Evolutionary conservation across 2,797 vertebrate species (phyloP), one percentile per base, ranked within the genome.

Genomic region (Chelon labrosus): DNA sequence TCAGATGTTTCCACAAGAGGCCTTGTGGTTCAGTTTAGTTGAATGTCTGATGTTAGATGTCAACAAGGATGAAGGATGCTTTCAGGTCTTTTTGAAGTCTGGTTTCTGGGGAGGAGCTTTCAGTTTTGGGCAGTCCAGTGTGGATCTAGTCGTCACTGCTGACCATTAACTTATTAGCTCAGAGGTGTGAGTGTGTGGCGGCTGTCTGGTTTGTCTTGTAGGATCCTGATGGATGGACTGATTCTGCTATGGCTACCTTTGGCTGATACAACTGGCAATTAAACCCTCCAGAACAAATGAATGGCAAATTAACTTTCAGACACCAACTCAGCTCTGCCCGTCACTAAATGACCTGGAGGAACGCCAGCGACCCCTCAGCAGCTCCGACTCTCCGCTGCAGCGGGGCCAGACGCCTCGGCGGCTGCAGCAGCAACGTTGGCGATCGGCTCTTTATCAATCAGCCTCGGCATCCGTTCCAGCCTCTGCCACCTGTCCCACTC

Each of bases 391-490:
- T 50, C 52, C 8, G 27, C 53, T 7, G 41, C 69, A n/a, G 55
- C 41, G 71, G 25, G 7, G 11, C 65, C 61, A 60, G 78, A 75
- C 46, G 52, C 61, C 27, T 60, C 62, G 25, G 41, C 61, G 14
- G 72, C 74, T 16, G 69, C 52, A 17, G 59, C 38, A 5, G 41
- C 62, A 20, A 68, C 52, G n/a, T 53, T 53, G n/a, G 65, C 1
- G 16, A 81, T 54, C 10, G 44, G 81, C 90, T 60, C 89, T 93
- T 93, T 84, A 95, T 96, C 95, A 87, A 88, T 95, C 95, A 92
- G 75, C 83, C 35, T 84, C 89, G 87, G 90, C 94, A 85, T 89
- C 88, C 82, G n/a, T 91, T 95, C 92, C 94, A 93, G 84, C 90
- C 91, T 87, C 75, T 62, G 87, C 96, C 90, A 91, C 89, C 89